These are phyloP conservation scores for Melanerpes aurifrons DNA, from an alignment of 2,113 vertebrate species.

Conservation along the genomic window DNA sequence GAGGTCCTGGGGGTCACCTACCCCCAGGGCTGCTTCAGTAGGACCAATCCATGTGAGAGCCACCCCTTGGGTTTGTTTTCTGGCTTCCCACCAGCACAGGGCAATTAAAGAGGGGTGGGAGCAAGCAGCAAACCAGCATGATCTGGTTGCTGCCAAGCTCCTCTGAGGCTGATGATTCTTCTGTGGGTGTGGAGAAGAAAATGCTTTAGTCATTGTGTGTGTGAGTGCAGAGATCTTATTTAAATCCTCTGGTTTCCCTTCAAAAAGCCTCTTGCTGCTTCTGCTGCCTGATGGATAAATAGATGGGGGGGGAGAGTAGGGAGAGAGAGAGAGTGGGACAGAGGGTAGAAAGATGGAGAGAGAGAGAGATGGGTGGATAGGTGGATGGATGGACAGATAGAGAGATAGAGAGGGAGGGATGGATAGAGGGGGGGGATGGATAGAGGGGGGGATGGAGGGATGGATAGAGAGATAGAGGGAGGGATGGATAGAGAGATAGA, in stretches of 20 bases:
- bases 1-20: not conserved
- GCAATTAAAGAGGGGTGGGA: not conserved
- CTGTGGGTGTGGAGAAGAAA: slow-evolving; percentile 33
- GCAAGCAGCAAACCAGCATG: not conserved
- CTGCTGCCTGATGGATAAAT: not conserved
- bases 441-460: no score
- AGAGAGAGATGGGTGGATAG: no score
- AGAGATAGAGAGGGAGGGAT: not conserved
- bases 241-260: slow-evolving; percentile 5
- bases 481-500: no score
- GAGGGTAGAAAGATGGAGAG: no score
- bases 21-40: rapidly evolving
- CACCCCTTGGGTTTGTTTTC: not conserved
- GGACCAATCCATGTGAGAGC: rapidly evolving
- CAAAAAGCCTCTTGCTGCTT: not conserved
- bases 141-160: not conserved
- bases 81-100: not conserved
- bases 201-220: slow-evolving; percentile 53
- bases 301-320: not conserved
- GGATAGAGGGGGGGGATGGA: no score
- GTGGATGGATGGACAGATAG: not conserved
- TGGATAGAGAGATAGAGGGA: no score
- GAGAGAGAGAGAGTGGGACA: not conserved
- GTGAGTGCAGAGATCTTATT: slow-evolving; percentile 53
- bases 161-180: slow-evolving; percentile 18